Base-by-base conservation (phyloP, 2,113 vertebrate species). In the Eidolon helvum region DNA sequence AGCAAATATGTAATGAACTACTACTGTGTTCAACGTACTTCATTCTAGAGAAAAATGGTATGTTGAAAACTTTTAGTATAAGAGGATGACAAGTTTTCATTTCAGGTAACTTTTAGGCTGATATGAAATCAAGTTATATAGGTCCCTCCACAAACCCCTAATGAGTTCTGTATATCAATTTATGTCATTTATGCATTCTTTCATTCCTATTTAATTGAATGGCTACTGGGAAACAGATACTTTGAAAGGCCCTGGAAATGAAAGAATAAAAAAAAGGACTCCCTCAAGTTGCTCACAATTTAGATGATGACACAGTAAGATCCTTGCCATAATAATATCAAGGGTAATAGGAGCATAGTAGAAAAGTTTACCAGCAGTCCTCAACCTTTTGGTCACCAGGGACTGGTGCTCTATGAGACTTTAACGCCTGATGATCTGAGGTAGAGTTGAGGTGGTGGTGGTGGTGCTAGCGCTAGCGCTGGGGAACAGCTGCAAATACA, bases 81-180 rank as follows among this genome's bases (percentile, higher is more conserved):
- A 91, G 22, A 82, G 7, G 57, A n/a, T 94, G 22, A 93, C 91
- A 79, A 74, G 18, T 77, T 89, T 96, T 91, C 38, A 45, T 68
- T 95, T 94, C 77, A 82, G 11, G 15, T 95, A 88, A 97, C 57
- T 94, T 95, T 95, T 92, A 95, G 24, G 16, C 19, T 95, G 74
- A 45, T 21, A 50, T 77, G 40, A 11, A 95, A 69, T 84, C 71
- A 94, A 92, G 8, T 96, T 75, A 84, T n/a, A 85, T 15, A 91
- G 83, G 22, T 26, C 33, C 40, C 7, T 71, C 65, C 48, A 43
- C 66, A 94, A 74, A 87, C 53, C 65, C 61, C 28, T 96, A 87
- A 78, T 90, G 74, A 94, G n/a, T 87, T 79, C 24, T 43, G 1
- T 61, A 10, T 6, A 85, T 66, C 10, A 87, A 85, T 74, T 80